phyloP scores from a whole-genome alignment of 2,888 invertebrate species.

The Trissolcus brochymenae region DNA sequence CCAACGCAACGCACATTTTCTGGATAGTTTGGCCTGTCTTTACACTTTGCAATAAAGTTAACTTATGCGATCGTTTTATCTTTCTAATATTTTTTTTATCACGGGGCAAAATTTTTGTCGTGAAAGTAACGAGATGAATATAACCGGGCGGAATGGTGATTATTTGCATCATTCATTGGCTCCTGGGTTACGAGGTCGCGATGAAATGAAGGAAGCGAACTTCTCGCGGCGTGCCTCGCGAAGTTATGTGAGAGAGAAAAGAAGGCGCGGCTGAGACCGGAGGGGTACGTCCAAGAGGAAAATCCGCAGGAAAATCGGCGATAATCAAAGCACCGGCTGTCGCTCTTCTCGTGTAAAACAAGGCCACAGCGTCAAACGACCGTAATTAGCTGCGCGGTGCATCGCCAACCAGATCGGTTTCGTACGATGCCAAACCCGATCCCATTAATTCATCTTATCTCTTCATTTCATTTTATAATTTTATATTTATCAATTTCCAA shows the following conservation, averaged over 20 bases:
- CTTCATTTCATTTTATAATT: not conserved
- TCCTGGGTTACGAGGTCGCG: conserved; percentile 56
- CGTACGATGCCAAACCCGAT: not conserved
- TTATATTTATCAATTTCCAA: not conserved
- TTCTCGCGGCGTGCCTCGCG: conserved; percentile 26
- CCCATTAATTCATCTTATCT: conserved; percentile 1
- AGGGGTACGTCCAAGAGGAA: conserved; percentile 22
- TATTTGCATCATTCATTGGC: conserved; percentile 47
- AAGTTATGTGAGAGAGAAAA: conserved; percentile 49
- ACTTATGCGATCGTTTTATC: no score
- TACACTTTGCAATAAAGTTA: no score
- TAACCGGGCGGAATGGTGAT: conserved; percentile 41
- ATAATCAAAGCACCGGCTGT: conserved; percentile 42
- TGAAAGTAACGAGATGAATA: conserved; percentile 35
- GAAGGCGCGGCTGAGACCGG: conserved; percentile 17
- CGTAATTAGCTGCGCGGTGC: conserved; percentile 35
- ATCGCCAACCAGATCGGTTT: conserved; percentile 16
- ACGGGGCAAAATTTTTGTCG: not conserved
- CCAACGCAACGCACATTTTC: no score
- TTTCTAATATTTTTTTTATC: not conserved
- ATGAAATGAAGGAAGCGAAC: conserved; percentile 56
- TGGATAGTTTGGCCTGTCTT: no score
- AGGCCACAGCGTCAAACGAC: conserved; percentile 43
- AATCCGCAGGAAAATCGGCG: conserved; percentile 47
- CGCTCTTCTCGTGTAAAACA: conserved; percentile 47